phyloP scores from a whole-genome alignment of 2,113 vertebrate species.

The Bettongia penicillata region DNA sequence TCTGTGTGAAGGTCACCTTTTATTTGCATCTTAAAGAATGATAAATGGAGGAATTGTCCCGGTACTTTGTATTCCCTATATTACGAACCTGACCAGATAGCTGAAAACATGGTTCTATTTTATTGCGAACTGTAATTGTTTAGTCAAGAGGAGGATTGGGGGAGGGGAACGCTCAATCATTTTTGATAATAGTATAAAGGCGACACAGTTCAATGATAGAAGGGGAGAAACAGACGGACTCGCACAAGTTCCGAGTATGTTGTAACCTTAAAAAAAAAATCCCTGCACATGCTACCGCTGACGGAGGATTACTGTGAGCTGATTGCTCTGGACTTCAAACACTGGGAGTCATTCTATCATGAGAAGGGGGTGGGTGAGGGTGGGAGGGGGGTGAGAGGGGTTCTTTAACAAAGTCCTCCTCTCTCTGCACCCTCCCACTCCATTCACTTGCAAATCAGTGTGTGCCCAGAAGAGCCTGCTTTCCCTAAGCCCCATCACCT shows the following conservation, averaged over 20 bases:
- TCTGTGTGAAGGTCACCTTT: not conserved
- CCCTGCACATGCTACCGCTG: slow-evolving; percentile 57
- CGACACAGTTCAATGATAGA: slow-evolving; percentile 23
- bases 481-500: slow-evolving; percentile 73
- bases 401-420: slow-evolving; percentile 79
- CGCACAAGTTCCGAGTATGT: slow-evolving; percentile 58
- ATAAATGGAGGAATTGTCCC: slow-evolving; percentile 26
- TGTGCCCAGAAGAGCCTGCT: slow-evolving; percentile 77
- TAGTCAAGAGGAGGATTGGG: not conserved
- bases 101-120: slow-evolving; percentile 10
- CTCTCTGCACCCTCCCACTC: slow-evolving; percentile 83
- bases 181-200: slow-evolving; percentile 30
- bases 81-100: slow-evolving; percentile 25
- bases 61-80: not conserved
- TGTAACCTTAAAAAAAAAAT: slow-evolving; percentile 43
- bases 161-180: slow-evolving; percentile 11
- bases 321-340: slow-evolving; percentile 79
- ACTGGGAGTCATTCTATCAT: slow-evolving; percentile 74
- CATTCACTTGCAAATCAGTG: slow-evolving; percentile 86
- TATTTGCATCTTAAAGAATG: slow-evolving; percentile 18
- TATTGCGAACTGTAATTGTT: slow-evolving; percentile 61
- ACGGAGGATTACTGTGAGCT: slow-evolving; percentile 62
- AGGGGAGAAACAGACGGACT: slow-evolving; percentile 29
- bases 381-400: slow-evolving; percentile 63
- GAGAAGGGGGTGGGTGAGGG: slow-evolving; percentile 59